A percentile compares a stretch with the other conserved stretches of the same genome.
These are phyloP conservation scores for Telenomus remus DNA, from an alignment of 1,140 invertebrate species.

Conservation along the genomic window DNA sequence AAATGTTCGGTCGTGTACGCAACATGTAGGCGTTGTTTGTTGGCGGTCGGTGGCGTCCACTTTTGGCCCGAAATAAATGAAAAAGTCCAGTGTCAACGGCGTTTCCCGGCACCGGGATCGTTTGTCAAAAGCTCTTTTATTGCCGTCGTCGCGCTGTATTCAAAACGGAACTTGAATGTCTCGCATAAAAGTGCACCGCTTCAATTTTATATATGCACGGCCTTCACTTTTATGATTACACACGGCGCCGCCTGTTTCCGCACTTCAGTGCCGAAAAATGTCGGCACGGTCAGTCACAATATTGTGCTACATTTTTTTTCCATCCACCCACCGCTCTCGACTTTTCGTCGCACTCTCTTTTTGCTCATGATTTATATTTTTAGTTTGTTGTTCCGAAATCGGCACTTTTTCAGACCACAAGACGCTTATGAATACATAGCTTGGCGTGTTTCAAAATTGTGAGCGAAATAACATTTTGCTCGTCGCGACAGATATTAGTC, in stretches of 20 bases:
- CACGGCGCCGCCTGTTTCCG: constrained; percentile 52
- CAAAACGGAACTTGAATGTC: constrained; percentile 60
- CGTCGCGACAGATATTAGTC: constrained; percentile 46
- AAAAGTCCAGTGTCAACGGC: constrained; percentile 52
- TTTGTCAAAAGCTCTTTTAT: constrained; percentile 62
- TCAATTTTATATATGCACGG: constrained; percentile 58
- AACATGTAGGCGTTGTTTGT: constrained; percentile 55
- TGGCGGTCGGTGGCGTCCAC: constrained; percentile 46
- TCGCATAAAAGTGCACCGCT: constrained; percentile 59
- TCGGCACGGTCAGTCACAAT: constrained; percentile 54
- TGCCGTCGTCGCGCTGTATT: constrained; percentile 60
- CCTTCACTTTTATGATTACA: constrained; percentile 60
- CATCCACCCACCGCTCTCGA: background rate
- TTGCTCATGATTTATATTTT: constrained; percentile 51
- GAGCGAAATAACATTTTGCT: constrained; percentile 35
- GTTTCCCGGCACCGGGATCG: constrained; percentile 51
- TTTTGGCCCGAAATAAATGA: constrained; percentile 55
- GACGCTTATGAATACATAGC: constrained; percentile 51
- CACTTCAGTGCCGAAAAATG: constrained; percentile 53
- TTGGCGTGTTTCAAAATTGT: constrained; percentile 35
- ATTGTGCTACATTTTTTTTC: constrained; percentile 45
- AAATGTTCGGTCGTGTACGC: constrained; percentile 50
- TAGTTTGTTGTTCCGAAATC: constrained; percentile 33
- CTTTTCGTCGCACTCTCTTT: constrained; percentile 12
- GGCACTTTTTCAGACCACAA: constrained; percentile 44